These are phyloP conservation scores for Boloria selene DNA, from an alignment of 2,888 invertebrate genomes.

Conservation along the genomic window DNA sequence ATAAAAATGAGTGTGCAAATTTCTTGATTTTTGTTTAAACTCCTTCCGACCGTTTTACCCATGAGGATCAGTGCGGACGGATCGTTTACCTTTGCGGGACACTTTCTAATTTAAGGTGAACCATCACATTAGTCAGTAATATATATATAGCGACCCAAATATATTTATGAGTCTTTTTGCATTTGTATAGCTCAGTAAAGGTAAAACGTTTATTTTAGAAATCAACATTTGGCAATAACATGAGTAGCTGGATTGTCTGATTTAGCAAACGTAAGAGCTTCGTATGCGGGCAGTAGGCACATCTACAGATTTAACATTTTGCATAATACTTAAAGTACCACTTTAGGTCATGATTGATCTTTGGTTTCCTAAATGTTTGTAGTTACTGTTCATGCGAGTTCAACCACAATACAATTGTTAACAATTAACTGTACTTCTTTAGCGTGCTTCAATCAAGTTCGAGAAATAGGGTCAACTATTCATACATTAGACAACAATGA, in stretches of 20 bases:
- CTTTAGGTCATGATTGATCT: neutral
- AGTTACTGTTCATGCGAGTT: slow-evolving; percentile 58
- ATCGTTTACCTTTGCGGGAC: slow-evolving; percentile 53
- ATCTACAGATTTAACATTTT: neutral
- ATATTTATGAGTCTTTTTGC: slow-evolving; percentile 20
- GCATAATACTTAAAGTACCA: neutral
- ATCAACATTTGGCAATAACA: neutral
- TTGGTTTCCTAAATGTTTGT: slow-evolving; percentile 4
- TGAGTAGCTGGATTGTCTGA: too few species aligned
- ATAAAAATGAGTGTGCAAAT: slow-evolving; percentile 57
- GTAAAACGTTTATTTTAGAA: neutral
- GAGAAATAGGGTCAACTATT: slow-evolving; percentile 70
- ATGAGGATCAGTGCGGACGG: slow-evolving; percentile 60
- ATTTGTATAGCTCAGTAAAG: neutral
- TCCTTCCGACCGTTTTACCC: slow-evolving; percentile 70
- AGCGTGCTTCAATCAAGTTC: slow-evolving; percentile 71
- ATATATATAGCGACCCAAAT: slow-evolving; percentile 49
- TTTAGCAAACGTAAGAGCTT: too few species aligned
- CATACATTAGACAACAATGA: slow-evolving; percentile 25
- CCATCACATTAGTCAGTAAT: slow-evolving; percentile 50
- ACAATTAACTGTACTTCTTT: slow-evolving; percentile 77
- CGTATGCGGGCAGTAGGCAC: too few species aligned
- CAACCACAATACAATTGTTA: slow-evolving; percentile 73
- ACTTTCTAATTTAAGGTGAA: slow-evolving; percentile 61
- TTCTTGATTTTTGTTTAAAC: slow-evolving; percentile 57